phyloP scores from a whole-genome alignment of 1,140 invertebrate genomes.

The Pteromalus puparum region DNA sequence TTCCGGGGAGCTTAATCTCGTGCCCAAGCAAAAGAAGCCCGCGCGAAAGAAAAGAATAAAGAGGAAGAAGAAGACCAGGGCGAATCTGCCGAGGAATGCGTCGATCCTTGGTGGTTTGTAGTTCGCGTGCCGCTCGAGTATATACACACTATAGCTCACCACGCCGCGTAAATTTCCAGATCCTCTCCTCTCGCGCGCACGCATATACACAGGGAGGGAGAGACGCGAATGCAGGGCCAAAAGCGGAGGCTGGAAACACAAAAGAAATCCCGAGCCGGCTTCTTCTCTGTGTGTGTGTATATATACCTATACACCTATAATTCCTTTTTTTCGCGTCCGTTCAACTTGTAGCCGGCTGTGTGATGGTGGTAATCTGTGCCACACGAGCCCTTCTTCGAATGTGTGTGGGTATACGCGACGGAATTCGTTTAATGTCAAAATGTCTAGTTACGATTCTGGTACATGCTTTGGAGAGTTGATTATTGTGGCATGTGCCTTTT shows the following conservation, averaged over 20 bases:
- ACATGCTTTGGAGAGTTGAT: neutral
- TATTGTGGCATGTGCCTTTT: too few relatives aligned
- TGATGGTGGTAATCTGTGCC: constrained; percentile 57
- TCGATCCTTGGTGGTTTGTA: constrained; percentile 60
- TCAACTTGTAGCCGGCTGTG: constrained; percentile 51
- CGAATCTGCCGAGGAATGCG: constrained; percentile 63
- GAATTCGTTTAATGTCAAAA: constrained; percentile 32
- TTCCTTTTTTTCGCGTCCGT: constrained; percentile 54
- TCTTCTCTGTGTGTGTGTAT: constrained; percentile 6
- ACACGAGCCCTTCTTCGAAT: constrained; percentile 54
- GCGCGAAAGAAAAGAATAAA: constrained; percentile 13
- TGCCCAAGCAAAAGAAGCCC: neutral
- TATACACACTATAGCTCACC: neutral
- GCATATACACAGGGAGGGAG: neutral
- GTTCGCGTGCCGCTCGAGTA: constrained; percentile 59
- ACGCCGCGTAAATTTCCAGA: constrained; percentile 21
- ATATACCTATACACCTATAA: neutral
- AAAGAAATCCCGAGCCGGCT: constrained; percentile 48
- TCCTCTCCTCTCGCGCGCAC: constrained; percentile 28
- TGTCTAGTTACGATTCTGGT: constrained; percentile 26
- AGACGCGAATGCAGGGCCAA: constrained; percentile 22
- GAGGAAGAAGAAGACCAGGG: neutral
- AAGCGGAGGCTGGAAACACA: constrained; percentile 45
- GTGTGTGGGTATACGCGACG: neutral
- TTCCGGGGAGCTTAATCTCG: constrained; percentile 17